Percentiles rank a stretch among this genome's conserved stretches.
These are phyloP conservation scores for Centropyge bicolor DNA, from an alignment of 2,797 vertebrate species.

Conservation along the genomic window DNA sequence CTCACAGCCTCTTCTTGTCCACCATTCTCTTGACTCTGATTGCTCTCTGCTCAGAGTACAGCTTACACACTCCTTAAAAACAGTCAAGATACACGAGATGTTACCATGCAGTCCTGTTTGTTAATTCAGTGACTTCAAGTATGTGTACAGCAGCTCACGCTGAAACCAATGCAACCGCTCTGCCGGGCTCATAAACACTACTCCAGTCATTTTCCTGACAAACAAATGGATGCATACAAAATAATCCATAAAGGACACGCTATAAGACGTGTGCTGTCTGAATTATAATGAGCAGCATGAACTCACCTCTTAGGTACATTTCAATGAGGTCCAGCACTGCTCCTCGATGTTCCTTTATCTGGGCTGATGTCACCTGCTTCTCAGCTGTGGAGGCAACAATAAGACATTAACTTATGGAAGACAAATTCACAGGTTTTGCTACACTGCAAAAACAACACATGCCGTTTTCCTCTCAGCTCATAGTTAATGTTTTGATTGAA, in stretches of 20 bases:
- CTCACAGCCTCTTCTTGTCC: conserved; percentile 98
- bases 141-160: neutral
- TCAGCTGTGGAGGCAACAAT: conserved; percentile 80
- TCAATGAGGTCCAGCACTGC: conserved; percentile 93
- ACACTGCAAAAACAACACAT: neutral
- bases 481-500: neutral
- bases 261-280: neutral
- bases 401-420: conserved; percentile 16
- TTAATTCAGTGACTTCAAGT: conserved; percentile 3
- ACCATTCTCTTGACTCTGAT: conserved; percentile 95
- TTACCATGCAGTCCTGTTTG: neutral
- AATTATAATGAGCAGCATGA: conserved; percentile 12
- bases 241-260: neutral
- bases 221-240: neutral
- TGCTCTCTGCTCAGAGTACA: conserved; percentile 98
- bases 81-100: conserved; percentile 12
- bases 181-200: neutral
- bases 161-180: neutral
- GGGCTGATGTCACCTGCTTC: conserved; percentile 88
- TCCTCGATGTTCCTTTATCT: conserved; percentile 92
- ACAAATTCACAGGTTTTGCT: neutral
- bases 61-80: conserved; percentile 92
- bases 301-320: conserved; percentile 93
- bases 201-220: neutral
- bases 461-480: neutral